These are phyloP conservation scores for Meloidogyne exigua DNA, from an alignment of 1,140 invertebrate genomes.

Conservation along the genomic window DNA sequence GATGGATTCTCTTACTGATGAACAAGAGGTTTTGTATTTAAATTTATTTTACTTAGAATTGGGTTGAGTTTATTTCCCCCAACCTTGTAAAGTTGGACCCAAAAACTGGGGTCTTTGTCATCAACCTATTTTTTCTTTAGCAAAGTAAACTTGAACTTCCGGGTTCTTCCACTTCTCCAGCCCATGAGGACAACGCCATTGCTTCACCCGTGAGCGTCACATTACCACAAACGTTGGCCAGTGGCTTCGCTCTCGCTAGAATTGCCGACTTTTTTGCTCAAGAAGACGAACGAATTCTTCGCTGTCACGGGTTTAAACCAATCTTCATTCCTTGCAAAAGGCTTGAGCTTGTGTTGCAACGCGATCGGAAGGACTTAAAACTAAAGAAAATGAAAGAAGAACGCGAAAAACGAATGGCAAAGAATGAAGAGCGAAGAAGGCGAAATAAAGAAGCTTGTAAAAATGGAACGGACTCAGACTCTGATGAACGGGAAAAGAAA, in stretches of 20 bases:
- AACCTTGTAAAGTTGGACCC: too few species aligned
- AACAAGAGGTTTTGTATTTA: too few species aligned
- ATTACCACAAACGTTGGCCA: background rate
- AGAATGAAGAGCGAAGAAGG: background rate
- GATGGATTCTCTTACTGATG: too few species aligned
- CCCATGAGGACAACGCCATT: background rate
- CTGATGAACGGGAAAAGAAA: background rate
- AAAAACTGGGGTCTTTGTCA: too few species aligned
- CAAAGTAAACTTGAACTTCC: too few species aligned
- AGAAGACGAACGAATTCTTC: background rate
- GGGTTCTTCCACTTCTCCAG: too few species aligned
- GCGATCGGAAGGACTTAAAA: background rate
- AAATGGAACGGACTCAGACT: background rate
- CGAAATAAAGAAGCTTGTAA: background rate
- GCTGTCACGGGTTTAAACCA: background rate
- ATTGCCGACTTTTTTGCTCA: background rate
- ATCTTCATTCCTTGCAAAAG: background rate
- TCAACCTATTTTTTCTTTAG: too few species aligned
- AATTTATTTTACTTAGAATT: too few species aligned
- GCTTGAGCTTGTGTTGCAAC: background rate
- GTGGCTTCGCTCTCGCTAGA: background rate
- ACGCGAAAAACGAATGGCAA: background rate
- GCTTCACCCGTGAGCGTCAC: background rate
- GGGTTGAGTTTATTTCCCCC: too few species aligned
- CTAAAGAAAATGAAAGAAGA: background rate